These are phyloP conservation scores for Steatornis caripensis DNA, from an alignment of 2,113 vertebrate genomes.

Conservation along the genomic window DNA sequence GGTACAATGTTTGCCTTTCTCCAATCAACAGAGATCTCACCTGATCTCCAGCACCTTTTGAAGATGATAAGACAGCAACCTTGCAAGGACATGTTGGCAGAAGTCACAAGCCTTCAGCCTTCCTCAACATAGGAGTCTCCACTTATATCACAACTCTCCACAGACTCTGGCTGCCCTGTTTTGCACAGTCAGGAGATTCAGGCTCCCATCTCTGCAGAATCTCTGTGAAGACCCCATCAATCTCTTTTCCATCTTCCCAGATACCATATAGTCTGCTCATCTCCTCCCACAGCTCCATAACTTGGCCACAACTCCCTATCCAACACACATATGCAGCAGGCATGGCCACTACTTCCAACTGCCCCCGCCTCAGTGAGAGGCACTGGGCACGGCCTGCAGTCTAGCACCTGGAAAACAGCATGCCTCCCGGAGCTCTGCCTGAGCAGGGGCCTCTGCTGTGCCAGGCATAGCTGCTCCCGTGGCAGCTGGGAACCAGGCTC, in stretches of 20 bases:
- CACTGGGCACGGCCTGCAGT: neutral
- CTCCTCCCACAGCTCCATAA: neutral
- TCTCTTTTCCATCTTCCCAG: neutral
- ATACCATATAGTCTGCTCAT: neutral
- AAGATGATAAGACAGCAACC: neutral
- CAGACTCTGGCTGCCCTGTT: neutral
- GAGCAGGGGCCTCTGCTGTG: neutral
- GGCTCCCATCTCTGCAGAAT: neutral
- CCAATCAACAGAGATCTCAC: neutral
- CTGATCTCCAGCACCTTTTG: neutral
- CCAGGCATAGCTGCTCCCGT: neutral
- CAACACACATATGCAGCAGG: neutral
- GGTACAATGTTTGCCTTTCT: neutral
- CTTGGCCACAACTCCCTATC: neutral
- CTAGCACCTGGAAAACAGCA: neutral
- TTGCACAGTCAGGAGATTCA: neutral
- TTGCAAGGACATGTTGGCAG: neutral
- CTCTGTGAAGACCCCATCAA: neutral
- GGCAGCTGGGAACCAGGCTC: neutral
- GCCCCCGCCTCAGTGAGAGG: neutral
- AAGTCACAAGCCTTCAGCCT: neutral
- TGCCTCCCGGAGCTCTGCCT: neutral
- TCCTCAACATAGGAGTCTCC: neutral
- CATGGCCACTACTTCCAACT: neutral
- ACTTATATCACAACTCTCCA: neutral